Evolutionary conservation across 2,113 vertebrate genomes (phyloP).

Genomic region (Ciconia maguari): DNA sequence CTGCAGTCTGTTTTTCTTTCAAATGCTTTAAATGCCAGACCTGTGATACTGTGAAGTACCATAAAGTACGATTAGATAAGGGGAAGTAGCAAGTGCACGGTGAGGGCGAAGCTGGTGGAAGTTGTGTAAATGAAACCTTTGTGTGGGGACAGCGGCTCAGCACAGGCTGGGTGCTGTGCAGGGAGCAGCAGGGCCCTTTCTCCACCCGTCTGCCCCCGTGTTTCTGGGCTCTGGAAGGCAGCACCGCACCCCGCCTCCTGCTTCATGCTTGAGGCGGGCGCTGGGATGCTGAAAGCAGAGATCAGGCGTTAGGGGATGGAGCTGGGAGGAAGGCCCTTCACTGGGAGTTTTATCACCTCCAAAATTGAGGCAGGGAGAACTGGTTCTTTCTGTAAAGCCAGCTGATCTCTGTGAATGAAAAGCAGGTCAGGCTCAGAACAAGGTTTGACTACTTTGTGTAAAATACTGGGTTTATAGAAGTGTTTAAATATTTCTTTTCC

Average conservation of each 20-base stretch:
- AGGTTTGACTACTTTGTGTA: background rate
- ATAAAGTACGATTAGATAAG: conserved; percentile 40
- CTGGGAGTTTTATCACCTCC: background rate
- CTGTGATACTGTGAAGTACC: background rate
- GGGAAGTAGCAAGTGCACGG: background rate
- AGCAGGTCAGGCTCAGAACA: background rate
- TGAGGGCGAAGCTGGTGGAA: background rate
- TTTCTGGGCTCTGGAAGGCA: background rate
- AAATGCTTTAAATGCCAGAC: conserved; percentile 35
- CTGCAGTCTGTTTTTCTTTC: background rate
- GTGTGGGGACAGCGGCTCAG: rapidly evolving
- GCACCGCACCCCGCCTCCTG: rapidly evolving
- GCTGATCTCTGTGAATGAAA: background rate
- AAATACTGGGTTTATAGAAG: background rate
- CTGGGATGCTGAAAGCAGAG: background rate
- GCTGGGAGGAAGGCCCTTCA: background rate
- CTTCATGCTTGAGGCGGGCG: background rate
- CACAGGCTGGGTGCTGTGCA: rapidly evolving
- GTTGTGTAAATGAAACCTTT: background rate
- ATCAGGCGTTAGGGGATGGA: too few species aligned
- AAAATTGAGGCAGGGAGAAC: background rate
- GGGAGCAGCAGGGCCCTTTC: background rate
- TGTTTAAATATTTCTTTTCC: background rate
- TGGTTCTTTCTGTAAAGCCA: background rate
- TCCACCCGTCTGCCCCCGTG: rapidly evolving